Base-by-base conservation (phyloP, 2,113 vertebrate genomes). In the Elephantulus edwardii region DNA sequence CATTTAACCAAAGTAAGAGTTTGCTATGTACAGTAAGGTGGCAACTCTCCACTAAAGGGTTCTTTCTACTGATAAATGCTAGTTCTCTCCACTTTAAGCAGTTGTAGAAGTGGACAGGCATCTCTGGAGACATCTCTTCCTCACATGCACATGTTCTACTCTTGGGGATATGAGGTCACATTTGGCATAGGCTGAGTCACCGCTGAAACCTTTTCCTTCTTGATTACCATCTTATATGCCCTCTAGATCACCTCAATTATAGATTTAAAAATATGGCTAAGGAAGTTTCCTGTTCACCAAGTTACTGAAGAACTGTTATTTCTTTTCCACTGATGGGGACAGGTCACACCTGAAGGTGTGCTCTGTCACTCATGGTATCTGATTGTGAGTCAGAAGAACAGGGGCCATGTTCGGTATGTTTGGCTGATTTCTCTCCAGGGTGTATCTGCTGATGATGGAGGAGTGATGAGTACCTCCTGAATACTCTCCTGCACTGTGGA, bases 401-500 rank as follows among this genome's bases (percentile, higher is more conserved):
- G 6, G 44, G 35, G 50, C 64, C 54, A 7, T 0, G 6, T 8
- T 75, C 13, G 40, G 84, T 50, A 83, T 8, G n/a, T 6, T 68
- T 91, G 20, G 22, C 0, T 13, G 87, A 17, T 2, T 91, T 93
- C 42, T 83, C 79, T 28, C 89, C 93, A 5, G 58, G 81, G 72
- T 97, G 97, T 50, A 58, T 84, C 83, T 93, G 94, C 40, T 95
- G 93, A 92, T 97, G 97, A 50, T 88, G 94, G 33, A 76, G 44
- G 40, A 97, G 92, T 50, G 96, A 95, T 0, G 95, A 95, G 48
- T 42, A 94, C 68, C 93, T 94, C 38, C 85, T 94, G 64, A 96
- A 97, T 0, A 26, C 68, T 54, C 95, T 95, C 35, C 95, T 96
- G 79, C 97, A 96, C 33, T 96, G 94, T 94, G 40, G 97, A 91